Conservation (phyloP, 2,113 vertebrate genomes). For the Protobothrops mucrosquamatus region DNA sequence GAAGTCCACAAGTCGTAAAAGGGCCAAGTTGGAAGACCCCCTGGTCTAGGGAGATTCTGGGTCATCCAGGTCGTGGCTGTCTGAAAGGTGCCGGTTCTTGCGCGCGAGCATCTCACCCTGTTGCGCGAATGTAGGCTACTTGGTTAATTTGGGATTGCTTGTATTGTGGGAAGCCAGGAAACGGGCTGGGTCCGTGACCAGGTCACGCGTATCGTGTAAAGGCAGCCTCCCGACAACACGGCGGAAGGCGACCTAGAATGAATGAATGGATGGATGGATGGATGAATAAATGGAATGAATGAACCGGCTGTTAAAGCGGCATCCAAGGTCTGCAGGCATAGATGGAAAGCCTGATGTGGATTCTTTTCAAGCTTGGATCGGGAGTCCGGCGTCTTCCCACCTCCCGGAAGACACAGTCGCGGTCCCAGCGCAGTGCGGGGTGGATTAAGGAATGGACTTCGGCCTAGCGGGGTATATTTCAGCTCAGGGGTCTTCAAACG, state of each 20-base stretch:
- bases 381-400: neutral
- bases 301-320: no score
- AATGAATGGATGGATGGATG: neutral
- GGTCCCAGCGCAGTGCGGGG: neutral
- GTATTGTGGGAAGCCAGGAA: neutral
- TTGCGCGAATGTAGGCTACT: neutral
- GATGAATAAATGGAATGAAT: neutral
- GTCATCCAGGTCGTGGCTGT: no score
- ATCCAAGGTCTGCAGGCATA: neutral
- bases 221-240: neutral
- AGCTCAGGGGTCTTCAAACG: no score
- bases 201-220: neutral
- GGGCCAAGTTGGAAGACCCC: no score
- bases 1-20: no score
- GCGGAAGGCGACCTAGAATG: no score
- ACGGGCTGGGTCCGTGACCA: neutral
- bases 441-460: neutral
- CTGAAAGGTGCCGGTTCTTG: no score
- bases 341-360: neutral
- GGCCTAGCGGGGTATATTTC: neutral
- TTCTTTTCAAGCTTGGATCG: neutral
- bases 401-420: neutral
- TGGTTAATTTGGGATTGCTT: neutral
- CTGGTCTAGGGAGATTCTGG: no score
- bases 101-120: no score